Conservation (phyloP, 2,113 vertebrate genomes). For the Leucosticte australis region DNA sequence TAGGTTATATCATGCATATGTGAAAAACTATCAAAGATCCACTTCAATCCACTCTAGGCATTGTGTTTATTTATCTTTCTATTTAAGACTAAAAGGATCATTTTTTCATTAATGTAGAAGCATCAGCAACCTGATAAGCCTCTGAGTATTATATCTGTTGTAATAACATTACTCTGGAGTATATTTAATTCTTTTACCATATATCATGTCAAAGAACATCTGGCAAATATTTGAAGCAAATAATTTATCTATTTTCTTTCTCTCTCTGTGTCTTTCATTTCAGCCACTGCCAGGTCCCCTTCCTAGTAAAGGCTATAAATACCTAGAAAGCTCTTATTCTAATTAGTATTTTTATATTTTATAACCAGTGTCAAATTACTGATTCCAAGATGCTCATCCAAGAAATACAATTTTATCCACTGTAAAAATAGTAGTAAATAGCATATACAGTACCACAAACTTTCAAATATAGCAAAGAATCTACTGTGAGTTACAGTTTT, state of each 20-base stretch:
- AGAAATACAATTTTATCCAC: not conserved
- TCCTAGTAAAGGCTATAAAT: conserved; percentile 54
- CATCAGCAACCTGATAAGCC: not conserved
- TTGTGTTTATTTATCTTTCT: not conserved
- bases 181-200: not conserved
- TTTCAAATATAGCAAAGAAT: not conserved
- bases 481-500: not conserved
- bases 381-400: not conserved
- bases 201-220: not conserved
- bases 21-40: not conserved
- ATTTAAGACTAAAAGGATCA: not conserved
- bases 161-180: not conserved
- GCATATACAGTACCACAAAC: not conserved
- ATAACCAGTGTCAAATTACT: not conserved
- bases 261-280: not conserved
- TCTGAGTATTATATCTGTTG: not conserved
- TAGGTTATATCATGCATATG: not conserved
- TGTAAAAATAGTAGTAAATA: not conserved
- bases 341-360: conserved; percentile 23
- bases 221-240: not conserved
- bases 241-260: not conserved
- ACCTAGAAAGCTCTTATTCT: conserved; percentile 20
- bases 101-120: not conserved
- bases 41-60: not conserved
- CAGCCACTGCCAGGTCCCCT: not conserved